phyloP scores from a whole-genome alignment of 2,113 vertebrate genomes.

The Stegostoma tigrinum region DNA sequence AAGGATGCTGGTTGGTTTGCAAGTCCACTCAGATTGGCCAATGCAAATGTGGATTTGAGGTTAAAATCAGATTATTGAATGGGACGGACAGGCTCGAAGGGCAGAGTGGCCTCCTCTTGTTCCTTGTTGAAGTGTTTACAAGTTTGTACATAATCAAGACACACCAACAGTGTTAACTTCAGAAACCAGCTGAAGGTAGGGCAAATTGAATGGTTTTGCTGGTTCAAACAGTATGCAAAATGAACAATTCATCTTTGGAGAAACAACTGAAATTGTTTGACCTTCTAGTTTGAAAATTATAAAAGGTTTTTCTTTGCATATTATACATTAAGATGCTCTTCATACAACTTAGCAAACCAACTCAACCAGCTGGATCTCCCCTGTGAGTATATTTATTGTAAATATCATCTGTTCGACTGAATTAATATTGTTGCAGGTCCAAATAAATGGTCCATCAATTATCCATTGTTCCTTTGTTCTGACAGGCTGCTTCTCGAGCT shows the following conservation, averaged over 20 bases:
- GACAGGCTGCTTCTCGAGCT: not conserved
- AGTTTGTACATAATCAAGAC: not conserved
- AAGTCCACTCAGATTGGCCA: not conserved
- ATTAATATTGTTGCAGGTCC: not conserved
- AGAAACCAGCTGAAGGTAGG: not conserved
- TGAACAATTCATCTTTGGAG: not conserved
- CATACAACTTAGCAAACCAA: not conserved
- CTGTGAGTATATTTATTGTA: not conserved
- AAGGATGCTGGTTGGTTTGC: not conserved
- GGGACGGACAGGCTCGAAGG: too few species aligned
- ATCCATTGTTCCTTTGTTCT: not conserved
- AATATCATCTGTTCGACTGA: not conserved
- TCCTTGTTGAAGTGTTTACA: too few species aligned
- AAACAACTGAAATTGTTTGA: not conserved
- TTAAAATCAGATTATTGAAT: too few species aligned
- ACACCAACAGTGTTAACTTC: not conserved
- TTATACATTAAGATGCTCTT: not conserved
- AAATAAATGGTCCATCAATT: not conserved
- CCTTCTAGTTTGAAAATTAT: not conserved
- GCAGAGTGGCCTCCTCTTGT: too few species aligned
- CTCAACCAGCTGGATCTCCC: not conserved
- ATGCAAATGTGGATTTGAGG: too few species aligned
- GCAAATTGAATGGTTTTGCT: not conserved
- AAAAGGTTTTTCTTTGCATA: not conserved
- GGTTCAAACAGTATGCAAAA: not conserved